phyloP scores from a whole-genome alignment of 2,113 vertebrate genomes.

The Campylomormyrus tamandua region DNA sequence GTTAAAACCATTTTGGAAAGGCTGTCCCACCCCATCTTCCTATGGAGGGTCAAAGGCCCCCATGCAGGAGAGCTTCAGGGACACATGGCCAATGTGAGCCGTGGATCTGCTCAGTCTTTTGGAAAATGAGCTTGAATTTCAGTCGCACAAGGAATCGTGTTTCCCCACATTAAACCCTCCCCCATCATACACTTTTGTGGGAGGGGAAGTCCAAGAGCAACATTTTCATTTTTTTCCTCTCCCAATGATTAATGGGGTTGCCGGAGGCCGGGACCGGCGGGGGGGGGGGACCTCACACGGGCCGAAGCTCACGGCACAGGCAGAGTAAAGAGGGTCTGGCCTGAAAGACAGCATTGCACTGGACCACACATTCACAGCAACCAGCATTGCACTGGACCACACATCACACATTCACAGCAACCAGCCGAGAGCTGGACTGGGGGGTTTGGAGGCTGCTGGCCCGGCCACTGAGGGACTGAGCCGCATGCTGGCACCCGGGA shows the following conservation, averaged over 20 bases:
- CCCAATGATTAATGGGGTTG: slow-evolving; percentile 24
- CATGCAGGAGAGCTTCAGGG: not conserved
- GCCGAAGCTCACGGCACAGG: not conserved
- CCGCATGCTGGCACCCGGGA: not conserved
- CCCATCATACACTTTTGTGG: slow-evolving; percentile 18
- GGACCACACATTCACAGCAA: not conserved
- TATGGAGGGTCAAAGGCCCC: not conserved
- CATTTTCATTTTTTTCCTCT: slow-evolving; percentile 17
- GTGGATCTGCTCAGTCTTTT: not conserved
- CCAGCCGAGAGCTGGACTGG: slow-evolving; percentile 10
- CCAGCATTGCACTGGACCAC: slow-evolving; percentile 1
- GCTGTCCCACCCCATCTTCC: slow-evolving; percentile 1
- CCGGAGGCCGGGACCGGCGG: not conserved
- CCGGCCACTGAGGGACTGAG: not conserved
- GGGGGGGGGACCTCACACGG: slow-evolving; percentile 10
- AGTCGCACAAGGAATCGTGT: not conserved
- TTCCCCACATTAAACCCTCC: slow-evolving; percentile 19
- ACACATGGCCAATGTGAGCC: not conserved
- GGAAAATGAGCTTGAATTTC: slow-evolving; percentile 6
- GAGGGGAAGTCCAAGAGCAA: slow-evolving; percentile 26
- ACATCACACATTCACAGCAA: not conserved
- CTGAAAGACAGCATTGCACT: not conserved
- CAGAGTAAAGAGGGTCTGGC: not conserved
- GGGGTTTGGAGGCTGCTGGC: slow-evolving; percentile 17
- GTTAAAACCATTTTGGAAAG: slow-evolving; percentile 17